Evolutionary conservation across 2,888 invertebrate species (phyloP).

Genomic region (Hypselothyrea guttata): DNA sequence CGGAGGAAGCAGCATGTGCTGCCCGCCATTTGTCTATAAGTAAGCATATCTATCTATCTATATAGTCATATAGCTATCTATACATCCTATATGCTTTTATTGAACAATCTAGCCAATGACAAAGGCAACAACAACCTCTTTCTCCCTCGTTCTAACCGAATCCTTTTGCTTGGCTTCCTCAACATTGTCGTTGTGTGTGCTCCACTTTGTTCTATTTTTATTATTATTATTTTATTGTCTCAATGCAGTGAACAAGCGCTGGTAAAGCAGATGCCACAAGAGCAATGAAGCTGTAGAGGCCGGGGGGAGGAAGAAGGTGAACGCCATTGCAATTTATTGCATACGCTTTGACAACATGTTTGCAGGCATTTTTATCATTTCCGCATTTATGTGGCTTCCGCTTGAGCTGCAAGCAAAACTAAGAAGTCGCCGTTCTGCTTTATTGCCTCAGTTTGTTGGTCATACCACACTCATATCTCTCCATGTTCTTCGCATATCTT

Average conservation of each 20-base stretch:
- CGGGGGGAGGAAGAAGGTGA: conserved; percentile 29
- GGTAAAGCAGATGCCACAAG: not conserved
- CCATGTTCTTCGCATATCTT: not conserved
- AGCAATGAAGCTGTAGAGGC: not conserved
- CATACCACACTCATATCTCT: not conserved
- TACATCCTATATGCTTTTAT: conserved; percentile 30
- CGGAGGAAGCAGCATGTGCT: conserved; percentile 11
- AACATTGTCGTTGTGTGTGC: conserved; percentile 42
- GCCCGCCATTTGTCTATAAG: conserved; percentile 22
- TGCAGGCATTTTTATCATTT: conserved; percentile 75
- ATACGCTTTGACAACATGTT: conserved; percentile 74
- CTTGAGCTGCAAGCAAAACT: conserved; percentile 66
- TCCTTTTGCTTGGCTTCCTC: conserved; percentile 23
- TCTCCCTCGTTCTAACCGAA: conserved; percentile 3
- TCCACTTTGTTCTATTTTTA: conserved; percentile 61
- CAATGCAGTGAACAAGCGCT: conserved; percentile 31
- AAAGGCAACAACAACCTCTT: conserved; percentile 3
- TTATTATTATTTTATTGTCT: conserved; percentile 77
- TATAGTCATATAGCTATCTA: not conserved
- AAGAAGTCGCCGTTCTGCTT: conserved; percentile 69
- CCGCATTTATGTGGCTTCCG: conserved; percentile 78
- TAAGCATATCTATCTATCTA: conserved; percentile 12
- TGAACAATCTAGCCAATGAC: conserved; percentile 26
- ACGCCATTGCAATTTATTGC: conserved; percentile 75
- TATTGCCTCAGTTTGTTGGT: conserved; percentile 55